phyloP scores from a whole-genome alignment of 2,797 vertebrate genomes.

The Cirrhinus molitorella region DNA sequence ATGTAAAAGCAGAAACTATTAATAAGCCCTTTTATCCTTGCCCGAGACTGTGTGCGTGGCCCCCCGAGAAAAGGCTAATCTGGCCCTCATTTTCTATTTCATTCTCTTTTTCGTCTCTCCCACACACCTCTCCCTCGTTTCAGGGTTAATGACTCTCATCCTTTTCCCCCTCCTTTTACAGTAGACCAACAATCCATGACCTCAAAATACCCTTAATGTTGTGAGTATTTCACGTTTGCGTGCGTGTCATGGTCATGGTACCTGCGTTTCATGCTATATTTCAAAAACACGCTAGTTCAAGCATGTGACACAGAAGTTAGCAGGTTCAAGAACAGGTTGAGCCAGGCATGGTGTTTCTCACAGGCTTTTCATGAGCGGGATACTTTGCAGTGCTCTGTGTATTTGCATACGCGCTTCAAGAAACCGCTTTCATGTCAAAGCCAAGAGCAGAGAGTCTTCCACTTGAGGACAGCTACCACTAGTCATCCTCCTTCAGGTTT shows the following conservation, averaged over 20 bases:
- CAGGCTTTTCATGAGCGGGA: constrained; percentile 14
- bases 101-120: constrained; percentile 39
- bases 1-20: constrained; percentile 86
- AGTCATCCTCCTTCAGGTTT: constrained; percentile 75
- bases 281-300: background rate
- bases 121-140: constrained; percentile 9
- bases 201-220: constrained; percentile 31
- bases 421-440: constrained; percentile 80
- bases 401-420: constrained; percentile 71
- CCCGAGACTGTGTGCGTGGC: constrained; percentile 66
- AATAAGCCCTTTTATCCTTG: constrained; percentile 86
- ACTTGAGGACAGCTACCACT: constrained; percentile 77
- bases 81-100: constrained; percentile 47
- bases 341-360: constrained; percentile 20
- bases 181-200: constrained; percentile 47
- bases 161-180: constrained; percentile 61
- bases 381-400: constrained; percentile 55
- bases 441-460: constrained; percentile 80
- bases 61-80: constrained; percentile 41
- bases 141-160: constrained; percentile 44
- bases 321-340: constrained; percentile 45
- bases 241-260: constrained; percentile 1
- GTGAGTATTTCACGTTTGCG: background rate
- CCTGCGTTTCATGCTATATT: constrained; percentile 23
- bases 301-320: constrained; percentile 14